Evolutionary conservation across 1,140 invertebrate species (phyloP), one percentile per base, ranked within the genome.

Genomic region (silkworm (Bombyx mori)): DNA sequence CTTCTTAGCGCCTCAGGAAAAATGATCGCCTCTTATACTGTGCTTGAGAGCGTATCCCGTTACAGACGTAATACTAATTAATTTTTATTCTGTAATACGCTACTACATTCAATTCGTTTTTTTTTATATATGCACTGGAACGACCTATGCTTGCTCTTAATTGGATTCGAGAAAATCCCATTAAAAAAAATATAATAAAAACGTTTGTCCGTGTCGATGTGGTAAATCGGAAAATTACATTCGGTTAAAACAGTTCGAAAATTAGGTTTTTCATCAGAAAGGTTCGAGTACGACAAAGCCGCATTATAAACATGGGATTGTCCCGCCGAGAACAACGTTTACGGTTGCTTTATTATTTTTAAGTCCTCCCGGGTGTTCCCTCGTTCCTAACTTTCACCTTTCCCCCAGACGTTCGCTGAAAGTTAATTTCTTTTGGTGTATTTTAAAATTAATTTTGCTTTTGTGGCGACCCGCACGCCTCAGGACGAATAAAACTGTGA

Each of bases 381-480:
- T 71, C 71, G 70, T 76, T 79, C 60, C 65, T 77, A 86, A 86
- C 75, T 82, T 86, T 82, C 76, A 77, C 80, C 75, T 74, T 71
- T 64, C 66, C 75, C 71, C 66, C 64, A 70, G 69, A 72, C 68
- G 68, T 63, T 64, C 66, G 53, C 61, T 75, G 67, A 73, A 86
- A 86, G 81, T 84, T 84, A 86, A 86, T 86, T 83, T 86, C 83
- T 86, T 86, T 86, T 76, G 73, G 81, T 84, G 77, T 84, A 80
- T 86, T 86, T 82, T 83, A 77, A 84, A 86, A 83, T 86, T 86
- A 83, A 86, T 86, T 83, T 83, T 71, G 73, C 81, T 86, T 78
- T 84, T 82, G 80, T 83, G 66, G 66, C 74, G 72, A 5, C 79
- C 74, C 77, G 73, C 73, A 68, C 73, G 79, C 79, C 82, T 62